Percentiles rank a stretch among this genome's conserved stretches.
Conservation (phyloP, 2,888 invertebrate genomes). For the Lasioglossum calceatum region DNA sequence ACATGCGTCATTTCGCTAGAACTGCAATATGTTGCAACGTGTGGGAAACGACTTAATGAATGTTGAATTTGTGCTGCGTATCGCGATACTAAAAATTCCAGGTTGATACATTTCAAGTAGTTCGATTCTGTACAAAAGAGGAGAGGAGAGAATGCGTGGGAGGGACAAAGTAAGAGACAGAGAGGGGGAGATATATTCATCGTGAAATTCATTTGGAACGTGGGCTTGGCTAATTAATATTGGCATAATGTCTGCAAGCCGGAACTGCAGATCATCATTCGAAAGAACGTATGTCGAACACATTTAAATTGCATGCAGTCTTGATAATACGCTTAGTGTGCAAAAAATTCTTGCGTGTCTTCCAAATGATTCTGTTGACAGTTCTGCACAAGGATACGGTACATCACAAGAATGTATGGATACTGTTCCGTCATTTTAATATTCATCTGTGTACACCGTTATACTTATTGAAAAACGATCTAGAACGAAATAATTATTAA, state of each 20-base stretch:
- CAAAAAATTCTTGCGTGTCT: background rate
- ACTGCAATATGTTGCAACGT: background rate
- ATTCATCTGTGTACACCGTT: background rate
- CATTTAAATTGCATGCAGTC: background rate
- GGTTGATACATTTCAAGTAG: conserved; percentile 38
- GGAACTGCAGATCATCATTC: conserved; percentile 59
- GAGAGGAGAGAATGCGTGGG: background rate
- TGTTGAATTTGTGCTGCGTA: background rate
- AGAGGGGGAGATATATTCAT: conserved; percentile 17
- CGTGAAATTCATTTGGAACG: conserved; percentile 61
- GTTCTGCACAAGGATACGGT: background rate
- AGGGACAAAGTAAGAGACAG: background rate
- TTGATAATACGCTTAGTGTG: background rate
- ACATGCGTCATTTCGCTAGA: background rate
- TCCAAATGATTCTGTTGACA: background rate
- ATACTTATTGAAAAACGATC: too few relatives aligned
- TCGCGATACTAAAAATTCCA: conserved; percentile 25
- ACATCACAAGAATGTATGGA: background rate
- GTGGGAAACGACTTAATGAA: background rate
- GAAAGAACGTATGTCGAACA: conserved; percentile 36
- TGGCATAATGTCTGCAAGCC: conserved; percentile 54
- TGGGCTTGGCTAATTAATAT: conserved; percentile 67
- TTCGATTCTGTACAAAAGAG: conserved; percentile 29
- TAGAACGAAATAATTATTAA: background rate
- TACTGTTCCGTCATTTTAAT: background rate